phyloP scores from a whole-genome alignment of 2,888 invertebrate genomes.

The Lymantria dispar region DNA sequence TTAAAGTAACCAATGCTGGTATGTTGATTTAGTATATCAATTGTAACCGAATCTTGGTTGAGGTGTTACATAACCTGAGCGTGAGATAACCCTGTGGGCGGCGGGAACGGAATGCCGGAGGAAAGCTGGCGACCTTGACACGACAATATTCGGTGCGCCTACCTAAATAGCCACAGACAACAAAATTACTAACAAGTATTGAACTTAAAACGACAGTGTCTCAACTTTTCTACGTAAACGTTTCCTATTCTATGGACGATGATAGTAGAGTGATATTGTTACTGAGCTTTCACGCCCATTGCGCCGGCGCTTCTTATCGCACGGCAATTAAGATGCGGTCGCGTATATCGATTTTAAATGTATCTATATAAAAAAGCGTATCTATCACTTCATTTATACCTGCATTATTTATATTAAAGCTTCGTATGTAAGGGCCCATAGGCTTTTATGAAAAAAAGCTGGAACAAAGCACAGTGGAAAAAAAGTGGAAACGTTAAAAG shows the following conservation, averaged over 20 bases:
- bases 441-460: slow-evolving; percentile 17
- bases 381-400: not conserved
- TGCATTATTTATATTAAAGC: not conserved
- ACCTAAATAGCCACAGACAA: slow-evolving; percentile 55
- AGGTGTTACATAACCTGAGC: slow-evolving; percentile 70
- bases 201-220: slow-evolving; percentile 30
- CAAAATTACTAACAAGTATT: slow-evolving; percentile 20
- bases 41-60: slow-evolving; percentile 62
- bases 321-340: slow-evolving; percentile 62
- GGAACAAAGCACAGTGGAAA: slow-evolving; percentile 19
- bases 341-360: slow-evolving; percentile 34
- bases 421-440: not conserved
- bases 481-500: slow-evolving; percentile 32
- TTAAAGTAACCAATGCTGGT: slow-evolving; percentile 11
- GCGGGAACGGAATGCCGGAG: slow-evolving; percentile 75
- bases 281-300: slow-evolving; percentile 67
- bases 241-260: slow-evolving; percentile 47
- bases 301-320: slow-evolving; percentile 61
- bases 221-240: slow-evolving; percentile 15
- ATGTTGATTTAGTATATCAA: slow-evolving; percentile 51
- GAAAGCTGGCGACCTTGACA: slow-evolving; percentile 81
- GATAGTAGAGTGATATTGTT: slow-evolving; percentile 48
- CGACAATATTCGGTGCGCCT: slow-evolving; percentile 73
- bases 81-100: slow-evolving; percentile 81
- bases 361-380: slow-evolving; percentile 1